These are phyloP conservation scores for Eulemur coronatus DNA, from an alignment of 2,797 vertebrate genomes.

Conservation along the genomic window DNA sequence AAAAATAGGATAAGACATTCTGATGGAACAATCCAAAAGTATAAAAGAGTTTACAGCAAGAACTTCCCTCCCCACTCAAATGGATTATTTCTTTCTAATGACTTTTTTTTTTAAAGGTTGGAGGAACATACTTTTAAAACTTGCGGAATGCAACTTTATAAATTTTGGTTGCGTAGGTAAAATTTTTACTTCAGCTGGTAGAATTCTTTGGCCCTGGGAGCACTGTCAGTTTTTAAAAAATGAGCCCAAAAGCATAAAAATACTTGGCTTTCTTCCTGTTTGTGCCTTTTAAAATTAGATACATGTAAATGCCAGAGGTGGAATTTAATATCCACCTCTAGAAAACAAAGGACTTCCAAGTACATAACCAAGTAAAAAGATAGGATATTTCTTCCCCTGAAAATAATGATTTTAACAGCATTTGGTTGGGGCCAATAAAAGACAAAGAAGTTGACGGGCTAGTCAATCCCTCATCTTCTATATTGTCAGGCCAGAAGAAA, in stretches of 20 bases:
- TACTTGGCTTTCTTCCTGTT: slow-evolving; percentile 6
- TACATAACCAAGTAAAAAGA: slow-evolving; percentile 33
- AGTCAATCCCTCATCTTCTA: background rate
- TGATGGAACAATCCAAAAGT: background rate
- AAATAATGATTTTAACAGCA: slow-evolving; percentile 40
- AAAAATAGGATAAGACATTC: slow-evolving; percentile 11
- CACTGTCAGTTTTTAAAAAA: background rate
- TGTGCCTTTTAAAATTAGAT: slow-evolving; percentile 55
- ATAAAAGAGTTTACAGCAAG: background rate
- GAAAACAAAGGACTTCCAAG: slow-evolving; percentile 60
- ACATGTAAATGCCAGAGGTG: slow-evolving; percentile 28
- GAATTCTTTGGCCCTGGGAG: slow-evolving; percentile 47
- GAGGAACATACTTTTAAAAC: background rate
- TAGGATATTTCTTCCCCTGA: background rate
- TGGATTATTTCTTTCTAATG: background rate
- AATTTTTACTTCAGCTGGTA: slow-evolving; percentile 55
- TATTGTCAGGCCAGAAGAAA: background rate
- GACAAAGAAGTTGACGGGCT: background rate
- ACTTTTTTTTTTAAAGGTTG: background rate
- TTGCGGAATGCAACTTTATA: slow-evolving; percentile 36
- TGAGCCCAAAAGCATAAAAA: slow-evolving; percentile 42
- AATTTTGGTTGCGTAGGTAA: slow-evolving; percentile 32
- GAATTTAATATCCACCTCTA: slow-evolving; percentile 51
- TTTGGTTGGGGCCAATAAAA: slow-evolving; percentile 12
- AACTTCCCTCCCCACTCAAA: background rate